Conservation (phyloP, 2,888 invertebrate species). For the Cephus runcator region DNA sequence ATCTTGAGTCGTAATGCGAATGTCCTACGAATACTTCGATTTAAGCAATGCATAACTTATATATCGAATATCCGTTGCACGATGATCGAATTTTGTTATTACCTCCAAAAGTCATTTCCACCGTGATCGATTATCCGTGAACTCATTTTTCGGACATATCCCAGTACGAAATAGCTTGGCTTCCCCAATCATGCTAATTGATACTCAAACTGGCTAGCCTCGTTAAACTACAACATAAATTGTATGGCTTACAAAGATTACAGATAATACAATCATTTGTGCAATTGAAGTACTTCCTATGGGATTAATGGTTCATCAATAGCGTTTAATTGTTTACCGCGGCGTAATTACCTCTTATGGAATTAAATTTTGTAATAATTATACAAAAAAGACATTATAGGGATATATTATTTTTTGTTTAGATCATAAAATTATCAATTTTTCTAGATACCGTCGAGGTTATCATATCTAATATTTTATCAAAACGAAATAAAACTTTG, state of each 20-base stretch:
- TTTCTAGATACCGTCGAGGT: not conserved
- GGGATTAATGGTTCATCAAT: not conserved
- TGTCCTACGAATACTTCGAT: not conserved
- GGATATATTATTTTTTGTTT: not conserved
- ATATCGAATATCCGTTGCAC: not conserved
- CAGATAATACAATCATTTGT: no score
- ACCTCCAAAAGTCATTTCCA: not conserved
- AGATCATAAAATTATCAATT: not conserved
- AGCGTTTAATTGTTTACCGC: not conserved
- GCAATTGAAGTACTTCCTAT: not conserved
- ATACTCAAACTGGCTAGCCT: not conserved
- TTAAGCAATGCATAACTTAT: slow-evolving; percentile 1
- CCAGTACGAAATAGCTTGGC: not conserved
- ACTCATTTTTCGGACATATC: not conserved
- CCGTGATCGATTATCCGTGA: not conserved
- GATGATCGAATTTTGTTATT: not conserved
- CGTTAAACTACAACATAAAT: no score
- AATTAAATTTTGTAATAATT: not conserved
- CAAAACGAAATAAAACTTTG: not conserved
- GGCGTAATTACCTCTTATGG: no score
- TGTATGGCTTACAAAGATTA: no score
- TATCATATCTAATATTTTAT: not conserved
- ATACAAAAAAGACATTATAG: rapidly evolving
- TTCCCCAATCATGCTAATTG: not conserved
- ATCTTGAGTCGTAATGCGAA: not conserved